phyloP scores from a whole-genome alignment of 2,797 vertebrate species.

The Muscicapa comitata region DNA sequence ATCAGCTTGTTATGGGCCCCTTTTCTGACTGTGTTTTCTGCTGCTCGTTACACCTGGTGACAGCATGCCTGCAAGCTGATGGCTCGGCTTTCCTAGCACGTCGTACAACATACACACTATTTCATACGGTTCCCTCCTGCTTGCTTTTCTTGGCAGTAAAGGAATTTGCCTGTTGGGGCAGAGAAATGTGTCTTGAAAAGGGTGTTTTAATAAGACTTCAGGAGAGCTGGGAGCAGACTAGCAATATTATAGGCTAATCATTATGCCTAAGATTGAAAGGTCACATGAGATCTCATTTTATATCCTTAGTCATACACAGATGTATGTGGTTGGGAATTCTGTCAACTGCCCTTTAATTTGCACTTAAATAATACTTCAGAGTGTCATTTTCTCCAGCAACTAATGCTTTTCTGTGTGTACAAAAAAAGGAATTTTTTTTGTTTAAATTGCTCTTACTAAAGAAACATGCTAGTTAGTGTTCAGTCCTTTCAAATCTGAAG shows the following conservation, averaged over 20 bases:
- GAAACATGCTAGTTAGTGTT: neutral
- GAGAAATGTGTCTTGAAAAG: constrained; percentile 28
- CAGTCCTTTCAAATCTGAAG: neutral
- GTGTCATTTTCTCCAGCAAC: constrained; percentile 5
- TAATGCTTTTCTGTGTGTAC: neutral
- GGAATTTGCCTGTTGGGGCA: constrained; percentile 1
- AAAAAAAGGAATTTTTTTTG: neutral
- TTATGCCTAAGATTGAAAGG: constrained; percentile 37
- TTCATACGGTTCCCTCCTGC: neutral
- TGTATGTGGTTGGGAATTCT: constrained; percentile 39
- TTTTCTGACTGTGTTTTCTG: neutral
- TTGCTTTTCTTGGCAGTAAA: constrained; percentile 53
- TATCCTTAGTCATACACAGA: constrained; percentile 38
- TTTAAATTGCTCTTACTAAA: neutral
- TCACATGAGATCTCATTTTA: constrained; percentile 56
- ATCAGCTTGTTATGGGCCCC: neutral
- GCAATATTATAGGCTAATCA: constrained; percentile 22
- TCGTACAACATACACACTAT: neutral
- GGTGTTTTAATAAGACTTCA: constrained; percentile 48
- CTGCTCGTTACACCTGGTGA: neutral
- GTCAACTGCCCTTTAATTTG: constrained; percentile 42
- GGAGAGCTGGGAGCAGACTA: constrained; percentile 40
- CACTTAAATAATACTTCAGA: constrained; percentile 34
- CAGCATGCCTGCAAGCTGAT: neutral
- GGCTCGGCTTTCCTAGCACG: neutral